Percentiles rank a stretch among this genome's conserved stretches.
Conservation (phyloP, 2,888 invertebrate species). For the Drosophila incognita region DNA sequence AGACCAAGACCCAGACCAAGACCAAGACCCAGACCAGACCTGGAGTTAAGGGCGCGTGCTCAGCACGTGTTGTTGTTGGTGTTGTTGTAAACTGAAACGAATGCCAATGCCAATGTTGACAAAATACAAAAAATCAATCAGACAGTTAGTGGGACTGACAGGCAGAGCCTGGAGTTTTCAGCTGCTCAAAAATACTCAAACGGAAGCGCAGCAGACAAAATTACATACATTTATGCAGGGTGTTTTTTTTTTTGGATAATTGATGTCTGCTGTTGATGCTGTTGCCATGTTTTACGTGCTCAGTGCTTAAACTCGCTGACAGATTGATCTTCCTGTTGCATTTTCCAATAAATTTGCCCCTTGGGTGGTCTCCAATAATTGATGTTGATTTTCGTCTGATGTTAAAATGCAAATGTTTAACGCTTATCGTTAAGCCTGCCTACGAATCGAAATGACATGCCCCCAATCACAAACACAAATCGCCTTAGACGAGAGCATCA, state of each 20-base stretch:
- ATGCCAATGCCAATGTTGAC: conserved; percentile 54
- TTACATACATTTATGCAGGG: conserved; percentile 3
- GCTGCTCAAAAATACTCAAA: conserved; percentile 30
- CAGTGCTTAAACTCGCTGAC: conserved; percentile 6
- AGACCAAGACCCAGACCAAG: conserved; percentile 11
- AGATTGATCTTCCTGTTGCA: conserved; percentile 2
- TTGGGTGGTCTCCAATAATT: conserved; percentile 32
- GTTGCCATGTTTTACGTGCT: not conserved
- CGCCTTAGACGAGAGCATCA: conserved; percentile 18
- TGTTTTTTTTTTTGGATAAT: conserved; percentile 5
- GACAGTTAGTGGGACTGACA: conserved; percentile 15
- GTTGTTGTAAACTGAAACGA: conserved; percentile 24
- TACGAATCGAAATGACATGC: conserved; percentile 37
- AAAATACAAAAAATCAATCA: conserved; percentile 47
- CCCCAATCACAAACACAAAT: conserved; percentile 7
- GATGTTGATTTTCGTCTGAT: conserved; percentile 14
- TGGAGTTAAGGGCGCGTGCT: conserved; percentile 53
- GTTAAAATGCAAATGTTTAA: conserved; percentile 33
- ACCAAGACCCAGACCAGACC: not conserved
- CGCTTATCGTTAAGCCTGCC: conserved; percentile 10
- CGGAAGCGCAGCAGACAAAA: conserved; percentile 49
- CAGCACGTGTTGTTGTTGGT: conserved; percentile 33
- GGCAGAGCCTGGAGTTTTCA: conserved; percentile 10
- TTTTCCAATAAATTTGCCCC: not conserved
- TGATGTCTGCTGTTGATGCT: conserved; percentile 12